A percentile compares a stretch with the other conserved stretches of the same genome.
Conservation (phyloP, 2,113 vertebrate species). For the Epinephelus lanceolatus region DNA sequence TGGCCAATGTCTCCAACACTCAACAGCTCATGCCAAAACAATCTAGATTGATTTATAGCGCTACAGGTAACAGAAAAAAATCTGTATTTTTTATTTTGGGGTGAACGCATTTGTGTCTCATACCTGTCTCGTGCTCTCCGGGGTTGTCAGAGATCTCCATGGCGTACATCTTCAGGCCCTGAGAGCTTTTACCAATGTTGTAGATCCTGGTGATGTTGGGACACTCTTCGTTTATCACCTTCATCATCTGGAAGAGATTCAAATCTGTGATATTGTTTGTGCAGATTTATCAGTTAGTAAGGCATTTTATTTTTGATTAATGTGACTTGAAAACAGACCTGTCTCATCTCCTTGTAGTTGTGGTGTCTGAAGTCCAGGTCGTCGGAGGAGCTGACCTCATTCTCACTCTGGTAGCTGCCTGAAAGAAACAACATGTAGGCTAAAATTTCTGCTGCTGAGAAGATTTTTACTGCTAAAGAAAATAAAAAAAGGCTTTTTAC, state of each 20-base stretch:
- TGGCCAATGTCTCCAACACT: too few species aligned
- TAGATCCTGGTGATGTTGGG: conserved; percentile 96
- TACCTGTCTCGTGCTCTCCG: conserved; percentile 93
- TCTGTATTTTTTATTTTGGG: too few species aligned
- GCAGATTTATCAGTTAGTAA: not conserved
- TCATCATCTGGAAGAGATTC: conserved; percentile 90
- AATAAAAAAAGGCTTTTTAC: too few species aligned
- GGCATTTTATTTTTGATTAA: not conserved
- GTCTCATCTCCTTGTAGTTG: conserved; percentile 96
- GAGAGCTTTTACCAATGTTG: conserved; percentile 93
- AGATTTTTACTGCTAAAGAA: not conserved
- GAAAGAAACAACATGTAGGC: conserved; percentile 15
- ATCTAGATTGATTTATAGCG: too few species aligned
- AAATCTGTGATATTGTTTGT: not conserved
- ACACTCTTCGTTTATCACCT: conserved; percentile 94
- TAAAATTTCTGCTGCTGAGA: too few species aligned
- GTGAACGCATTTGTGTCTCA: not conserved
- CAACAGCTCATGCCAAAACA: too few species aligned
- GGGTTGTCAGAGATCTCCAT: conserved; percentile 97
- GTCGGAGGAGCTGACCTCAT: conserved; percentile 84
- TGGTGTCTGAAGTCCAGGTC: conserved; percentile 95
- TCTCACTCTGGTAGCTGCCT: conserved; percentile 81
- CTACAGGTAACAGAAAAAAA: too few species aligned
- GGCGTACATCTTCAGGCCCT: conserved; percentile 94
- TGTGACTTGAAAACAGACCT: conserved; percentile 81